phyloP scores from a whole-genome alignment of 1,140 invertebrate species.

The Drosophila melanica region DNA sequence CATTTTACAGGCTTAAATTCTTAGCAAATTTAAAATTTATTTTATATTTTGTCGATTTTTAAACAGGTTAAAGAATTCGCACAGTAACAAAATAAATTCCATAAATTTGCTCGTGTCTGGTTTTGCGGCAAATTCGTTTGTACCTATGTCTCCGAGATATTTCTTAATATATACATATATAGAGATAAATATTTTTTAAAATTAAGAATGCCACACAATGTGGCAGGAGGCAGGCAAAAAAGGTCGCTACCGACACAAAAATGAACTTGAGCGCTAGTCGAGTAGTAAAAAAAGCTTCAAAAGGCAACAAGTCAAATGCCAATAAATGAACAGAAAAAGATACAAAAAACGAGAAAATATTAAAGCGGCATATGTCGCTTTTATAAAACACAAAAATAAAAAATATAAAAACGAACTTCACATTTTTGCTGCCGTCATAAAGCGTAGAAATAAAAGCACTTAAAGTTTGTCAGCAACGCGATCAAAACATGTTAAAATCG shows the following conservation, averaged over 20 bases:
- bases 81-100: conserved; percentile 34
- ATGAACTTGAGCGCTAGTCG: conserved; percentile 45
- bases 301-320: conserved; percentile 56
- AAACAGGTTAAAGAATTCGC: conserved; percentile 34
- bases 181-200: conserved; percentile 14
- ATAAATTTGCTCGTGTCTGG: conserved; percentile 38
- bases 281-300: conserved; percentile 58
- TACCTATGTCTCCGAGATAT: conserved; percentile 22
- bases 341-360: conserved; percentile 51
- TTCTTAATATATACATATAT: conserved; percentile 21
- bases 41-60: conserved; percentile 25
- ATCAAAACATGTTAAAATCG: conserved; percentile 75
- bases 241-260: conserved; percentile 36
- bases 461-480: conserved; percentile 74
- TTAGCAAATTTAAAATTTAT: not conserved
- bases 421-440: conserved; percentile 61
- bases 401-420: not conserved
- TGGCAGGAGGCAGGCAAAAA: conserved; percentile 36
- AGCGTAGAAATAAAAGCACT: conserved; percentile 80
- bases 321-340: conserved; percentile 55
- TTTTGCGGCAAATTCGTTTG: conserved; percentile 38
- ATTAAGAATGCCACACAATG: conserved; percentile 49
- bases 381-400: conserved; percentile 45
- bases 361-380: conserved; percentile 76
- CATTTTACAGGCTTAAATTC: not conserved